Percentiles rank a stretch among this genome's conserved stretches.
Conservation (phyloP, 1,140 invertebrate genomes). For the Cotesia typhae region DNA sequence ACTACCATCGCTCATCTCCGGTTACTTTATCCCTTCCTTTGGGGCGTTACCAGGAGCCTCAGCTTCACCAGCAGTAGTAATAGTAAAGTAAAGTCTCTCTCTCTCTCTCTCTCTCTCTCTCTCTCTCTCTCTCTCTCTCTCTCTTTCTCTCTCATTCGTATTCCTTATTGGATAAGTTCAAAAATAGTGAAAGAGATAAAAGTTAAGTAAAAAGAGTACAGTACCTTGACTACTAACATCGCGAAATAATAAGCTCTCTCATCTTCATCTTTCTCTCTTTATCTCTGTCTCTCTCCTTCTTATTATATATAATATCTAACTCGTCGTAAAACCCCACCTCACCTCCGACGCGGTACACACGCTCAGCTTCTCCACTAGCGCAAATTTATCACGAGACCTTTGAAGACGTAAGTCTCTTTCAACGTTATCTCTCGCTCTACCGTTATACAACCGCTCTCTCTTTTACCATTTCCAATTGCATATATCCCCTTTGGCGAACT, state of each 20-base stretch:
- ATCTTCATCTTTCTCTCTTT: conserved; percentile 8
- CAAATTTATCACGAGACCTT: conserved; percentile 51
- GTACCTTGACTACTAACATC: conserved; percentile 6
- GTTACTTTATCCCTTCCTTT: conserved; percentile 52
- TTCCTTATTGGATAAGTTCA: too few species aligned
- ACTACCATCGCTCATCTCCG: conserved; percentile 46
- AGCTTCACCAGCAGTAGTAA: too few species aligned
- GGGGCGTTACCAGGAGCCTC: conserved; percentile 48
- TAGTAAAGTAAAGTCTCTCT: conserved; percentile 37
- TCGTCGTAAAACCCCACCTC: not conserved
- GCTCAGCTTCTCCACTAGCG: conserved; percentile 43
- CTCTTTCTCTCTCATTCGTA: not conserved
- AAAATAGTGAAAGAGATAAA: too few species aligned
- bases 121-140: conserved; percentile 53
- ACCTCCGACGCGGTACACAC: not conserved
- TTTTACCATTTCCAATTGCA: conserved; percentile 9
- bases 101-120: conserved; percentile 39
- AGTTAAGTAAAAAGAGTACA: not conserved
- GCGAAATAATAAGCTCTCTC: conserved; percentile 30
- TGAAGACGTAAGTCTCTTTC: conserved; percentile 47
- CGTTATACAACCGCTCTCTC: not conserved
- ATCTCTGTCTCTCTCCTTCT: conserved; percentile 26
- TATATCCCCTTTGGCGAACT: not conserved
- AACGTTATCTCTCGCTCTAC: conserved; percentile 39
- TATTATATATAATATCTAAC: not conserved